A percentile compares a stretch with the other conserved stretches of the same genome.
These are phyloP conservation scores for Oligia fasciuncula DNA, from an alignment of 2,888 invertebrate species.

Conservation along the genomic window DNA sequence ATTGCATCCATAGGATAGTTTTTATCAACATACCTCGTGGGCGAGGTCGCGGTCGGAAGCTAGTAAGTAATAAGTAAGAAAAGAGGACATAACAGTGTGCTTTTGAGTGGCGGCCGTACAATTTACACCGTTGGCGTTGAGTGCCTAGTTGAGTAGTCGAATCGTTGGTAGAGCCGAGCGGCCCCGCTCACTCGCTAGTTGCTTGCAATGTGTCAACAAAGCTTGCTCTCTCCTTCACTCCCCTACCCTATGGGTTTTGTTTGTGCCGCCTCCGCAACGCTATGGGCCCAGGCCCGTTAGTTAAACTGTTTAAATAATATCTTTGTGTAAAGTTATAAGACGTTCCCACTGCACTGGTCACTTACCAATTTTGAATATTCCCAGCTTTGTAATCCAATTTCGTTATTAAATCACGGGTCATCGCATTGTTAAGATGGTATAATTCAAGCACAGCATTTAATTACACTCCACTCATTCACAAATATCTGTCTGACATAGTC, in stretches of 20 bases:
- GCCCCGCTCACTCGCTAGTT: slow-evolving; percentile 66
- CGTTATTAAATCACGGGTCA: slow-evolving; percentile 76
- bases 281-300: slow-evolving; percentile 66
- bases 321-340: slow-evolving; percentile 15
- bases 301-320: slow-evolving; percentile 59
- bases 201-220: slow-evolving; percentile 86
- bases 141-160: slow-evolving; percentile 60
- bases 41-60: too few species aligned
- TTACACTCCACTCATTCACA: slow-evolving; percentile 72
- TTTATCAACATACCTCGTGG: too few species aligned
- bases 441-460: slow-evolving; percentile 70
- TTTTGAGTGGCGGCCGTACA: slow-evolving; percentile 68
- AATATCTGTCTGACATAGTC: slow-evolving; percentile 68
- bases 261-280: slow-evolving; percentile 77
- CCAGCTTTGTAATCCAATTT: slow-evolving; percentile 80
- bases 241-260: slow-evolving; percentile 82
- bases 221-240: slow-evolving; percentile 84
- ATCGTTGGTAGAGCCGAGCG: slow-evolving; percentile 63
- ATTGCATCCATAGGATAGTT: too few species aligned
- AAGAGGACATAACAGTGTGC: slow-evolving; percentile 71
- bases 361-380: slow-evolving; percentile 80
- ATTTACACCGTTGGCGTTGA: slow-evolving; percentile 61
- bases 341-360: slow-evolving; percentile 56
- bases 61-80: slow-evolving; percentile 52
- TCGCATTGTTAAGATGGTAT: slow-evolving; percentile 66